Evolutionary conservation across 1,140 invertebrate genomes (phyloP), one percentile per base, ranked within the genome.

Genomic region (Adoxophyes honmai): DNA sequence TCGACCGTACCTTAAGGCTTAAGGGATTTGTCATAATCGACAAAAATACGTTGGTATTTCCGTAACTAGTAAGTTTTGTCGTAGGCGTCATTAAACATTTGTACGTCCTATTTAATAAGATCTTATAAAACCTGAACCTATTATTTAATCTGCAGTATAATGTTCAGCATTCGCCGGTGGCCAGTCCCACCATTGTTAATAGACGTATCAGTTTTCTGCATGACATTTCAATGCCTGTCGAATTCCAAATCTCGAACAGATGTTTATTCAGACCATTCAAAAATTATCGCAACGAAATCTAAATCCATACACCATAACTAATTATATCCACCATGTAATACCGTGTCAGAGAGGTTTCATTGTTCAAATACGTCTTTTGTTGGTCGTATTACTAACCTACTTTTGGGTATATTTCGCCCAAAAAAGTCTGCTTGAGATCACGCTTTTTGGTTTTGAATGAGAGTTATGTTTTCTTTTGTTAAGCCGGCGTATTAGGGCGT

Each of bases 311-410:
- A 86, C 85, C 85, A 88, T 86, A 81, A 73, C 83, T 88, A 88
- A 88, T 88, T 86, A 88, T 86, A 88, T 86, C 81, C 81, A 84
- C 75, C 83, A 58, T 81, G 81, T 86, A 88, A 88, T 86, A 76
- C 71, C 68, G 69, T 73, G 79, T 76, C 79, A 66, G 73, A 68
- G 64, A 58, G 35, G 21, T 53, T 33, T 61, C 63, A 83, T 85
- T 87, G 81, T 88, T 84, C 79, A 73, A 69, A 42, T 18, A 48
- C 16, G 18, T 34, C 72, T 64, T 77, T 88, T 78, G 75, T 81
- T 68, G 55, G 56, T 55, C 75, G 85, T 76, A 88, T 88, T 86
- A 88, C 85, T 86, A 84, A 88, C 85, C 85, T 81, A 88, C 74
- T 86, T 87, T 83, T 86, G 77, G 77, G 77, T 73, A 78, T 77